Base-by-base conservation (phyloP, 2,797 vertebrate species). In the Rhincodon typus region DNA sequence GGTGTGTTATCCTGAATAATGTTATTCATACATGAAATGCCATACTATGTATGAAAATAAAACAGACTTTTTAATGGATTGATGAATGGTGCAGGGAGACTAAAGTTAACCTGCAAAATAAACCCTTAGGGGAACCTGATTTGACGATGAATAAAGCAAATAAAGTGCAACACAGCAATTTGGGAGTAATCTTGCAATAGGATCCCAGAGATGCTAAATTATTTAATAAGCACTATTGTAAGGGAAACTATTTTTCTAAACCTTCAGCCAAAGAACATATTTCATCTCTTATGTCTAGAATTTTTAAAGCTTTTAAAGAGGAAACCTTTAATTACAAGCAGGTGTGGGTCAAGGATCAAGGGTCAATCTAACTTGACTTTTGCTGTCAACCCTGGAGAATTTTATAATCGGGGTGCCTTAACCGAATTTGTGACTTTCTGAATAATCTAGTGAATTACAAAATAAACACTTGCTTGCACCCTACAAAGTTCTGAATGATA, bases 311-410 rank as follows among this genome's bases (percentile, higher is more conserved):
- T 91, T 66, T 17, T n/a, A 91, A 91, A 34, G 34, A 34, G 50
- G 66, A 91, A 62, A 66, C 66, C 62, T 72, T 25, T 25, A 50
- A 72, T 91, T 94, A 94, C 53, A 94, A 94, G 25, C 93, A 94
- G 67, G 91, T 69, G 42, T 74, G 67, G 42, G 69, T 70, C 69
- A 94, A 94, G 25, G 69, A 23, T 50, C 62, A 94, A 94, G 42
- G 69, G 67, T 72, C n/a, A 94, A 74, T 17, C 67, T 74, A 70
- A 94, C 69, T 50, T 94, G 69, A 74, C 69, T 72, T 94, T 74
- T 70, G 42, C 42, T 53, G 38, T 72, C 38, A 94, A 72, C 42
- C 67, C 42, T 72, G 23, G 17, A 70, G 42, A 72, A 72, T 72
- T 42, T 70, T 38, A 69, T 38, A 69, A 67, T 94, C 67, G 46